Conservation (phyloP, 2,113 vertebrate genomes). For the Camelus bactrianus region DNA sequence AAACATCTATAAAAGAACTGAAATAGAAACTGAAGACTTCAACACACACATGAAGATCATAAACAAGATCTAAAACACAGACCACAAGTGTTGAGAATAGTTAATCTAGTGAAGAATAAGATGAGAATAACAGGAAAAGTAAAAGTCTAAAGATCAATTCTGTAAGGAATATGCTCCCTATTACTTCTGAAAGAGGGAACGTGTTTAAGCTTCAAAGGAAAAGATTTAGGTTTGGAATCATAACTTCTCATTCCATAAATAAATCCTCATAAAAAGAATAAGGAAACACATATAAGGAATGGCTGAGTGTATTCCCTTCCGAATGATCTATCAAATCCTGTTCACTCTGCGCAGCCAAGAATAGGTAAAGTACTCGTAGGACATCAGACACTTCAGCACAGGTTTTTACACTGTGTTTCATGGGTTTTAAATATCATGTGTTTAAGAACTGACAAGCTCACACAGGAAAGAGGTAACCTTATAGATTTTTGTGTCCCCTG, state of each 20-base stretch:
- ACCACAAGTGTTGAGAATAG: not conserved
- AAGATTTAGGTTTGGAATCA: conserved; percentile 16
- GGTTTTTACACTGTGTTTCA: not conserved
- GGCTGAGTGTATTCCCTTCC: not conserved
- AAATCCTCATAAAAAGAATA: conserved; percentile 43
- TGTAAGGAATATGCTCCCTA: conserved; percentile 6
- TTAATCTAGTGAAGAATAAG: not conserved
- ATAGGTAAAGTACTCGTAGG: not conserved
- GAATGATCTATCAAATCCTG: conserved; percentile 1
- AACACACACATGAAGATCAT: not conserved
- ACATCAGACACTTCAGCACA: not conserved
- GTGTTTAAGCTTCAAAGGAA: conserved; percentile 58
- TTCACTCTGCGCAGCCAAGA: not conserved
- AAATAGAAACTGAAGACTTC: not conserved
- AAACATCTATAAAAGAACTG: not conserved
- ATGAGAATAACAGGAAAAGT: conserved; percentile 7
- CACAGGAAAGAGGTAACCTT: not conserved
- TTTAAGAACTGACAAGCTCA: not conserved
- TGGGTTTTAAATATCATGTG: conserved; percentile 45
- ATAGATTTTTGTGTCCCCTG: not conserved
- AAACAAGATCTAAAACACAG: not conserved
- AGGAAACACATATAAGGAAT: conserved; percentile 27
- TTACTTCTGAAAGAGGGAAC: conserved; percentile 21
- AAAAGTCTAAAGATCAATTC: conserved; percentile 54
- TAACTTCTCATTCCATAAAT: conserved; percentile 50